Conservation (phyloP, 2,797 vertebrate species). For the Pogonophryne albipinna region DNA sequence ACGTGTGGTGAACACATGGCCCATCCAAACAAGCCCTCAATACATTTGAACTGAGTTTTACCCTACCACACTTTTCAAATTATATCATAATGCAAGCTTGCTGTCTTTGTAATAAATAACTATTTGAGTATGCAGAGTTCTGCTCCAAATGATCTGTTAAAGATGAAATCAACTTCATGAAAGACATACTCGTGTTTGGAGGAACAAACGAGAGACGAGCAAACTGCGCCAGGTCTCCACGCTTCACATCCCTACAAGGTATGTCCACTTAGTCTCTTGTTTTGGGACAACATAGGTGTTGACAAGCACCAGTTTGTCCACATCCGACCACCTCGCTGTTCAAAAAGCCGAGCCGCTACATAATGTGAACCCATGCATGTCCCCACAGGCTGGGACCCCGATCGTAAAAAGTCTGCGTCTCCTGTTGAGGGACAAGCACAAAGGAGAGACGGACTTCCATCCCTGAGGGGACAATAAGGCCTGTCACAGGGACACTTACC, state of each 20-base stretch:
- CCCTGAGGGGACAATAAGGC: conserved; percentile 72
- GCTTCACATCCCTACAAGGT: conserved; percentile 69
- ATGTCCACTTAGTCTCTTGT: conserved; percentile 77
- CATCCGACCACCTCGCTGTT: conserved; percentile 71
- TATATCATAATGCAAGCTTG: conserved; percentile 40
- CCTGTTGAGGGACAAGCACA: conserved; percentile 68
- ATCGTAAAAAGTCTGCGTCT: conserved; percentile 56
- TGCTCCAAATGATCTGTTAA: conserved; percentile 40
- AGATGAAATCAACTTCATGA: conserved; percentile 43
- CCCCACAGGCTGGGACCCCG: conserved; percentile 40
- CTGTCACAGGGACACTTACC: conserved; percentile 66
- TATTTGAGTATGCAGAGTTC: conserved; percentile 36
- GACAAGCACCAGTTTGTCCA: conserved; percentile 58
- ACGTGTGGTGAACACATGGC: conserved; percentile 64
- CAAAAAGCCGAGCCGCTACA: conserved; percentile 44
- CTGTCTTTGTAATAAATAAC: conserved; percentile 27
- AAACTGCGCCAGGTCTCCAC: conserved; percentile 43
- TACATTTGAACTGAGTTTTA: conserved; percentile 38
- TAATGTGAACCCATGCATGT: conserved; percentile 44
- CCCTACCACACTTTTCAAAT: conserved; percentile 50
- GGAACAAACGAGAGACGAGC: conserved; percentile 46
- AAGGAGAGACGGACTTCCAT: conserved; percentile 54
- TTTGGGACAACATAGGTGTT: conserved; percentile 76
- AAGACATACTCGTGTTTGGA: conserved; percentile 19
- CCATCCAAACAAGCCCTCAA: conserved; percentile 40